These are phyloP conservation scores for Bombycilla garrulus DNA, from an alignment of 2,113 vertebrate genomes.

Conservation along the genomic window DNA sequence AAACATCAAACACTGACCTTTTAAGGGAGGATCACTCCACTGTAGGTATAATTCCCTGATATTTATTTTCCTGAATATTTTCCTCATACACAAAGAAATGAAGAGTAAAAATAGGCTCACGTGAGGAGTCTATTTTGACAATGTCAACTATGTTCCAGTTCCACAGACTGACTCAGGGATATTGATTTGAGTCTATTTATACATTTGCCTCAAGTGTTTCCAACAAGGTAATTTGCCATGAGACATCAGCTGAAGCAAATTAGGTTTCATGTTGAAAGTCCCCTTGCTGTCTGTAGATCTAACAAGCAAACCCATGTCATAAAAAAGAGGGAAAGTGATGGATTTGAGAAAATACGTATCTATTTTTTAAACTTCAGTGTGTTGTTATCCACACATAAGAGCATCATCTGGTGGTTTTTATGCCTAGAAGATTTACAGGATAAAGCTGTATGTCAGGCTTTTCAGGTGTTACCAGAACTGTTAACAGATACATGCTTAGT, in stretches of 20 bases:
- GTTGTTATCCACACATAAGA: not conserved
- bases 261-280: conserved; percentile 41
- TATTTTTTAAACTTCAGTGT: not conserved
- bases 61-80: conserved; percentile 38
- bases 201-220: conserved; percentile 48
- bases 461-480: not conserved
- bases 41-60: not conserved
- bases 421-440: not conserved
- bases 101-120: not conserved
- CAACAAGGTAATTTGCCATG: conserved; percentile 58
- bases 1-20: not conserved
- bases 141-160: not conserved
- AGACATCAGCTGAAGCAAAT: conserved; percentile 62
- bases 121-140: conserved; percentile 22
- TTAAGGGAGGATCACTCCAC: not conserved
- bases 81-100: not conserved
- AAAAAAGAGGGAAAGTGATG: not conserved
- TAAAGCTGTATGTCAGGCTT: not conserved
- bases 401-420: not conserved
- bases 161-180: conserved; percentile 27
- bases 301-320: not conserved
- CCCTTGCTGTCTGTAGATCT: not conserved
- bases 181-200: conserved; percentile 65
- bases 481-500: not conserved
- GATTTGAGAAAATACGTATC: not conserved